phyloP scores from a whole-genome alignment of 1,140 invertebrate genomes.

The Zophobas morio region DNA sequence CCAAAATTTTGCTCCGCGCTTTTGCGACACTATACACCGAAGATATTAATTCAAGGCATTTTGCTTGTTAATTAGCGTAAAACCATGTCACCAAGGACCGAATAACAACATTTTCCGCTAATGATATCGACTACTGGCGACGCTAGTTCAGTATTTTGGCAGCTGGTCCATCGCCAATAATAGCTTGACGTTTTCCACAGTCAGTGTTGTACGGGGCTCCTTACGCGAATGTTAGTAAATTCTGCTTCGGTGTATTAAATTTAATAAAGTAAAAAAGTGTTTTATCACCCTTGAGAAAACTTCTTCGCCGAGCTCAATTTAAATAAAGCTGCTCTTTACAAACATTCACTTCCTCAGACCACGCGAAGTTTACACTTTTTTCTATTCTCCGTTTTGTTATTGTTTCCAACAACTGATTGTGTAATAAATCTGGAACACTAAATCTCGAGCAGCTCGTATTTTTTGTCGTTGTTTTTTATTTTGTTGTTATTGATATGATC shows the following conservation, averaged over 20 bases:
- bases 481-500: slow-evolving; percentile 12
- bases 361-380: too few species aligned
- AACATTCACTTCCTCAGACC: too few species aligned
- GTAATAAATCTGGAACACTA: too few species aligned
- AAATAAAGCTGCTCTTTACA: too few species aligned
- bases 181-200: slow-evolving; percentile 31
- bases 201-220: slow-evolving; percentile 33
- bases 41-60: neutral
- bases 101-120: slow-evolving; percentile 27
- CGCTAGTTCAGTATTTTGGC: slow-evolving; percentile 37
- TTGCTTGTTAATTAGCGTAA: slow-evolving; percentile 1
- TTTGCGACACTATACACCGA: neutral
- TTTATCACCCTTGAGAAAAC: neutral
- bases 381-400: too few species aligned
- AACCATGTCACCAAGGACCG: neutral
- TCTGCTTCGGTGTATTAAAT: neutral
- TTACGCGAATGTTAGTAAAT: slow-evolving; percentile 15
- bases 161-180: slow-evolving; percentile 39
- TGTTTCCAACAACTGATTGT: too few species aligned
- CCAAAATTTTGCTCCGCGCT: neutral
- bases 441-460: too few species aligned
- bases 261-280: neutral
- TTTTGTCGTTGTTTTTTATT: slow-evolving; percentile 12
- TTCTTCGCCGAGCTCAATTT: too few species aligned
- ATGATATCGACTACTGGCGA: slow-evolving; percentile 37